phyloP scores from a whole-genome alignment of 2,113 vertebrate species.

The Aspidoscelis tigris region DNA sequence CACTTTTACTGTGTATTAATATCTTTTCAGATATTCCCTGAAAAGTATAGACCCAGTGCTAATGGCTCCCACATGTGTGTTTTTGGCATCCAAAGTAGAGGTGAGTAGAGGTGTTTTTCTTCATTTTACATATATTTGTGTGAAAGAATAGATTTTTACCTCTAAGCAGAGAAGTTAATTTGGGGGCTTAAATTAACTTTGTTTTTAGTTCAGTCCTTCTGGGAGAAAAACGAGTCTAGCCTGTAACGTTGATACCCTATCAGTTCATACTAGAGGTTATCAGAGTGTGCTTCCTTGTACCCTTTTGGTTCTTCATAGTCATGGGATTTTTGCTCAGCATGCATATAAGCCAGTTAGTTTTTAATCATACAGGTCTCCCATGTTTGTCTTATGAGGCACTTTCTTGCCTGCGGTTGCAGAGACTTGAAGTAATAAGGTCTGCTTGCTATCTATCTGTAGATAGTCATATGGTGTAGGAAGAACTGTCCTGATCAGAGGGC shows the following conservation, averaged over 20 bases:
- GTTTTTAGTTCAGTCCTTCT: neutral
- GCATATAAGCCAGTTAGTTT: neutral
- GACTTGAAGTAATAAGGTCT: neutral
- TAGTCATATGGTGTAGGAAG: too few relatives aligned
- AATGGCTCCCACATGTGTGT: constrained; percentile 99
- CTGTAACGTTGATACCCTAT: constrained; percentile 30
- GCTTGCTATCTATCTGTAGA: neutral
- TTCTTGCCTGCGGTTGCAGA: neutral
- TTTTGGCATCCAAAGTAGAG: constrained; percentile 99
- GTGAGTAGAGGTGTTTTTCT: constrained; percentile 78
- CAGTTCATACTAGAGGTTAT: constrained; percentile 36
- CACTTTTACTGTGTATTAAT: constrained; percentile 47
- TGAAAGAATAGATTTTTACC: constrained; percentile 49
- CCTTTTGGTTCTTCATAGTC: neutral
- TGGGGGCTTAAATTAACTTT: neutral
- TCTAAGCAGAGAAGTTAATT: neutral
- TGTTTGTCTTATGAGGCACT: neutral
- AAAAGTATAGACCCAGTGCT: constrained; percentile 99
- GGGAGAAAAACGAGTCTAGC: constrained; percentile 20
- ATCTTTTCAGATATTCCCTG: constrained; percentile 90
- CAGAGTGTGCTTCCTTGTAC: neutral
- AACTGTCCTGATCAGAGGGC: too few relatives aligned
- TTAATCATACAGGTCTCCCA: neutral
- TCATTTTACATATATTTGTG: constrained; percentile 58
- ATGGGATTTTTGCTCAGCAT: neutral